Percentiles rank a stretch among this genome's conserved stretches.
phyloP scores from a whole-genome alignment of 53 echinoderm and acorn worm species.

The Antedon mediterranea region DNA sequence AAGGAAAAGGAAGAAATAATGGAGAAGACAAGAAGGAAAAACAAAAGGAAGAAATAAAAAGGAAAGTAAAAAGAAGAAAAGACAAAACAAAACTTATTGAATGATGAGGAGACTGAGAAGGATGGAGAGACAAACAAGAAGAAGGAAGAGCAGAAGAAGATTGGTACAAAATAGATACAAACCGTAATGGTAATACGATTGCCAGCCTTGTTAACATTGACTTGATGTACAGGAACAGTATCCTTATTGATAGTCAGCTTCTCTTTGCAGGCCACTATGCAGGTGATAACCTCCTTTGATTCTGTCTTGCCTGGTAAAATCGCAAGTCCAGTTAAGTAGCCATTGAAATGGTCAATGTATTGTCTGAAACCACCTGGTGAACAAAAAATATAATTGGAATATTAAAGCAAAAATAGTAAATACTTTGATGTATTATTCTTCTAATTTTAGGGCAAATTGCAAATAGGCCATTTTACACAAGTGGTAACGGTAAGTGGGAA shows the following conservation, averaged over 20 bases:
- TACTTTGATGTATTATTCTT: too few species aligned
- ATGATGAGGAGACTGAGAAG: too few species aligned
- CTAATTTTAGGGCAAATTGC: too few species aligned
- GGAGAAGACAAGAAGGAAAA: too few species aligned
- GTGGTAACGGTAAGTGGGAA: too few species aligned
- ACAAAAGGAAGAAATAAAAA: not conserved
- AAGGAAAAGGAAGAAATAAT: too few species aligned
- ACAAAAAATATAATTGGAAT: not conserved
- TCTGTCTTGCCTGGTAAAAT: conserved; percentile 70
- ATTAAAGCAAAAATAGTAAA: too few species aligned
- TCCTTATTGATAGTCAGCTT: conserved; percentile 50
- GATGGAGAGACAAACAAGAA: too few species aligned
- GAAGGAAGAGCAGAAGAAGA: too few species aligned
- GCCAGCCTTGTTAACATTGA: conserved; percentile 50
- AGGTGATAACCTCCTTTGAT: conserved; percentile 54
- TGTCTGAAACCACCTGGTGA: conserved; percentile 51
- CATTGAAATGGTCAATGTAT: conserved; percentile 65
- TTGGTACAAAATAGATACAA: not conserved
- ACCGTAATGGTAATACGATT: conserved; percentile 71
- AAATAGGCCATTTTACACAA: too few species aligned
- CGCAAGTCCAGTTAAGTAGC: conserved; percentile 88
- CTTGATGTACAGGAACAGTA: conserved; percentile 50
- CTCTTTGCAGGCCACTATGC: conserved; percentile 85
- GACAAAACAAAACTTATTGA: too few species aligned
- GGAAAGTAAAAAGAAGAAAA: not conserved